These are phyloP conservation scores for Eulithis prunata DNA, from an alignment of 2,888 invertebrate species.

Conservation along the genomic window DNA sequence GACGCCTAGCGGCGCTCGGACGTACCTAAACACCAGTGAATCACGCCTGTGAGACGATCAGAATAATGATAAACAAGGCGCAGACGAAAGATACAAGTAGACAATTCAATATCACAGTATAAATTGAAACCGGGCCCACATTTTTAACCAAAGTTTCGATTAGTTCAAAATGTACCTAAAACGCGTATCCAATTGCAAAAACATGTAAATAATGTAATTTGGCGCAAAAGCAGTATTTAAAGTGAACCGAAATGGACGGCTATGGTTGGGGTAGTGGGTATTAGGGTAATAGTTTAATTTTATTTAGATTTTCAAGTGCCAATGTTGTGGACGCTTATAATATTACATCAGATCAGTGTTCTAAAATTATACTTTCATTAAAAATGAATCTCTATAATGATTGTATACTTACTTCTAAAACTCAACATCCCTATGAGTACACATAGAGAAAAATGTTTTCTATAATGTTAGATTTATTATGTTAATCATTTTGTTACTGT, in stretches of 20 bases:
- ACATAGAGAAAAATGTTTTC: neutral
- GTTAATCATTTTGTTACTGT: neutral
- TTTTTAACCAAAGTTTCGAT: conserved; percentile 22
- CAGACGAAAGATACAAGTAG: too few species aligned
- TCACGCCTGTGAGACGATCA: neutral
- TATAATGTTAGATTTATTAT: too few species aligned
- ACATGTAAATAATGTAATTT: conserved; percentile 10
- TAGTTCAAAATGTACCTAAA: conserved; percentile 7
- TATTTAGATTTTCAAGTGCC: conserved; percentile 6
- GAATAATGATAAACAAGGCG: too few species aligned
- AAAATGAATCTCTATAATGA: conserved; percentile 33
- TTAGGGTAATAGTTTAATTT: conserved; percentile 13
- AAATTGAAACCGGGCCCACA: conserved; percentile 4
- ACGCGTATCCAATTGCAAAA: neutral
- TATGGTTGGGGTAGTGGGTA: neutral
- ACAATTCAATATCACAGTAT: neutral
- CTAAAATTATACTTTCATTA: conserved; percentile 6
- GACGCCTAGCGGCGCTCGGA: conserved; percentile 19
- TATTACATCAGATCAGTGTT: conserved; percentile 9
- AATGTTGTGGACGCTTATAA: conserved; percentile 4
- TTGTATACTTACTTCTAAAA: conserved; percentile 14
- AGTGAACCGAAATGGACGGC: conserved; percentile 3
- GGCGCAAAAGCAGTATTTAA: conserved; percentile 18
- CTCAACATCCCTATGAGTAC: neutral
- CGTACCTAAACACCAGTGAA: conserved; percentile 3